These are phyloP conservation scores for Parapsyche elsis DNA, from an alignment of 1,140 invertebrate genomes.

Conservation along the genomic window DNA sequence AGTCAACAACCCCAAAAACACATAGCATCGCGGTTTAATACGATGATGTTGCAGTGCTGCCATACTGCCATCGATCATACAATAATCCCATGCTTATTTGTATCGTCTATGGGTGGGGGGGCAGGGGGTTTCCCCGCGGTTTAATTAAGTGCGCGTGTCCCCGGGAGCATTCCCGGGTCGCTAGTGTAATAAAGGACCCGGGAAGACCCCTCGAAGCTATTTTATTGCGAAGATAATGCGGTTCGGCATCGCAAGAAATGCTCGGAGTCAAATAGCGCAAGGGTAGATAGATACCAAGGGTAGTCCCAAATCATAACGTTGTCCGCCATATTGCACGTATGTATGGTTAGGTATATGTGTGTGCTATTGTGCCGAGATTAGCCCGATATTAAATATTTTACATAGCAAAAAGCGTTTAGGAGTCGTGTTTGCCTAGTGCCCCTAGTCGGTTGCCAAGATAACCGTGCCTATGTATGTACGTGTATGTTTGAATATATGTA, in stretches of 20 bases:
- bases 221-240: conserved; percentile 55
- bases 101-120: conserved; percentile 51
- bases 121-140: conserved; percentile 41
- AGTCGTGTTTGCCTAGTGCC: conserved; percentile 16
- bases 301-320: conserved; percentile 40
- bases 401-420: conserved; percentile 26
- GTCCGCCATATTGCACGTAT: conserved; percentile 31
- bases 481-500: not conserved
- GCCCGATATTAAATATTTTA: conserved; percentile 30
- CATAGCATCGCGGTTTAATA: not conserved
- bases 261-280: conserved; percentile 48
- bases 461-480: not conserved
- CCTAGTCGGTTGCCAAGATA: not conserved
- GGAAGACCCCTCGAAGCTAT: conserved; percentile 26
- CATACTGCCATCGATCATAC: conserved; percentile 54
- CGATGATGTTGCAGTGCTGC: not conserved
- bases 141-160: conserved; percentile 53
- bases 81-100: conserved; percentile 56
- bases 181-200: conserved; percentile 36
- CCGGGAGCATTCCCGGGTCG: conserved; percentile 48
- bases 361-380: conserved; percentile 5
- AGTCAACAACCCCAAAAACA: not conserved
- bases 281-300: conserved; percentile 24
- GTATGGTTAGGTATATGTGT: not conserved
- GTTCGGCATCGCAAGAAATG: conserved; percentile 53